These are phyloP conservation scores for Falco concolor DNA, from an alignment of 2,797 vertebrate genomes.

Conservation along the genomic window DNA sequence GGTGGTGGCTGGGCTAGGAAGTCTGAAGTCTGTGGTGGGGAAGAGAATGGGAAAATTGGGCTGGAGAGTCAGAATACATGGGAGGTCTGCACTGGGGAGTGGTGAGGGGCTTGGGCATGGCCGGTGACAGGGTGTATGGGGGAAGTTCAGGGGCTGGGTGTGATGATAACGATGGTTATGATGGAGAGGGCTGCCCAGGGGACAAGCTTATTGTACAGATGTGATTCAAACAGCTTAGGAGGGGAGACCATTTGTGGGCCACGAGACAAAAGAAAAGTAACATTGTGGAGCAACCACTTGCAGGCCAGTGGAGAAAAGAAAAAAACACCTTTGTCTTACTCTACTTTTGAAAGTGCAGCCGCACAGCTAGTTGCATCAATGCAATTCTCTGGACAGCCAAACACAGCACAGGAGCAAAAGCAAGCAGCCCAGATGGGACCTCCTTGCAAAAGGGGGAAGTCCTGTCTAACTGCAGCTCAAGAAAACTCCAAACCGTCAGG, in stretches of 20 bases:
- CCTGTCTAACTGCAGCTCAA: too few species aligned
- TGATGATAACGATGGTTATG: too few species aligned
- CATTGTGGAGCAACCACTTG: not conserved
- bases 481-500: not conserved
- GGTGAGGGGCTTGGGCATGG: not conserved
- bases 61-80: not conserved
- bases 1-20: not conserved
- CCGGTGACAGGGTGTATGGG: not conserved
- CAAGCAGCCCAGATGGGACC: not conserved
- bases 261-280: not conserved
- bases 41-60: not conserved
- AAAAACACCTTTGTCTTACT: not conserved
- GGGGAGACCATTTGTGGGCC: not conserved
- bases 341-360: not conserved
- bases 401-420: not conserved
- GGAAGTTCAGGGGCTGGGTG: not conserved
- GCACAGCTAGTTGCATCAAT: accelerated
- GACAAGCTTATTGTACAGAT: not conserved
- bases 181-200: not conserved
- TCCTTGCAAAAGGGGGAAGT: not conserved
- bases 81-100: not conserved
- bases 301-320: not conserved
- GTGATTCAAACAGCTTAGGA: not conserved
- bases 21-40: not conserved
- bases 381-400: not conserved